These are phyloP conservation scores for Heliopora coerulea DNA, from an alignment of 92 coral and sea anemone genomes.

Conservation along the genomic window DNA sequence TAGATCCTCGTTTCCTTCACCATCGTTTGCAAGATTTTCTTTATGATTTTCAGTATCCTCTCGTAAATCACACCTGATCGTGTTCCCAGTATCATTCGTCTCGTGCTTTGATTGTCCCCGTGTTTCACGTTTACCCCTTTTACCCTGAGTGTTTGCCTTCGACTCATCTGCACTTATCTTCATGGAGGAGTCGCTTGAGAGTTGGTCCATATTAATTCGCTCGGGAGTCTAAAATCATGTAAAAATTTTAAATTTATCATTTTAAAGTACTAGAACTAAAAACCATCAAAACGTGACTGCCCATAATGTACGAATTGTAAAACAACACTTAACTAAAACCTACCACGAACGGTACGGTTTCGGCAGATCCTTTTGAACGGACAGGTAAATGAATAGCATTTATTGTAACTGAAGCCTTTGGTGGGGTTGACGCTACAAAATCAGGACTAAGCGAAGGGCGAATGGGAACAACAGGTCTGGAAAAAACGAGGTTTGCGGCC, in stretches of 20 bases:
- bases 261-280: not conserved
- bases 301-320: too few relatives aligned
- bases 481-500: slow-evolving; percentile 16
- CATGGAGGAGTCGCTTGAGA: not conserved
- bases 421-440: slow-evolving; percentile 27
- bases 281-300: too few relatives aligned
- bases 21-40: not conserved
- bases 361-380: slow-evolving; percentile 17
- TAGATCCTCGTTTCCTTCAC: not conserved
- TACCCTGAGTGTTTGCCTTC: not conserved
- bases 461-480: not conserved
- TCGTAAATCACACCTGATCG: not conserved
- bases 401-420: slow-evolving; percentile 29
- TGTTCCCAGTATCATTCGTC: not conserved
- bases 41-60: not conserved
- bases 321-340: not conserved
- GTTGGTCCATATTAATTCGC: not conserved
- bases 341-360: slow-evolving; percentile 13
- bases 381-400: slow-evolving; percentile 18
- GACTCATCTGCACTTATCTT: not conserved
- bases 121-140: not conserved
- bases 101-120: not conserved
- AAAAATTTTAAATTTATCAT: not conserved
- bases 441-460: slow-evolving; percentile 16
- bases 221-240: not conserved